phyloP scores from a whole-genome alignment of 2,888 invertebrate genomes.

The Tachina fera region DNA sequence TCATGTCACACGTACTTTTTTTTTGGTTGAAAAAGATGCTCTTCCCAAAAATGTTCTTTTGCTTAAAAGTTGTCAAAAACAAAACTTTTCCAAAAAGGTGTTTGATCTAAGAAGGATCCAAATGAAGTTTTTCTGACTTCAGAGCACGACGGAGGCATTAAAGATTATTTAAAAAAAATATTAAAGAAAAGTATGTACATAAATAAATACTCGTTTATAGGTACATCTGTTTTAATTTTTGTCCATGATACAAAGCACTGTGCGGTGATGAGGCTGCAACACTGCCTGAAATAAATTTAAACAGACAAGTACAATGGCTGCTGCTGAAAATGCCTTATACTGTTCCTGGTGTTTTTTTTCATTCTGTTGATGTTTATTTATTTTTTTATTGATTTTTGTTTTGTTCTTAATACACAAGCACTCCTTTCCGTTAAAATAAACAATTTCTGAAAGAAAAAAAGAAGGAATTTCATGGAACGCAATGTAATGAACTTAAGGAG shows the following conservation, averaged over 20 bases:
- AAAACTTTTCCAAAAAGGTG: no score
- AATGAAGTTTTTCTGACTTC: no score
- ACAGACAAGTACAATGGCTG: constrained; percentile 57
- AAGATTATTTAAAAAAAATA: no score
- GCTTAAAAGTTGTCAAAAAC: no score
- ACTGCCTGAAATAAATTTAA: constrained; percentile 27
- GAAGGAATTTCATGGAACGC: constrained; percentile 38
- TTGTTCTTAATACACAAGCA: not conserved
- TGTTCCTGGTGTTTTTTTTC: constrained; percentile 16
- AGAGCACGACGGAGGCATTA: no score
- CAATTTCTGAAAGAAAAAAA: constrained; percentile 19
- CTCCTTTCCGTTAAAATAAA: constrained; percentile 35
- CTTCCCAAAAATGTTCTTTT: no score
- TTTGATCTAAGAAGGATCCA: no score
- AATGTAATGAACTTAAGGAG: constrained; percentile 54
- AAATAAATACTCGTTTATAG: no score
- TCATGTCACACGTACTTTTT: no score
- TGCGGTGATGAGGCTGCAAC: not conserved
- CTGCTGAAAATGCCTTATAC: constrained; percentile 7
- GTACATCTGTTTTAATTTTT: not conserved
- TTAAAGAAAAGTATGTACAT: no score
- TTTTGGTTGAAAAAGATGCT: no score
- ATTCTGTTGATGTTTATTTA: no score
- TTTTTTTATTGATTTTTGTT: constrained; percentile 11
- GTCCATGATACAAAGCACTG: not conserved